phyloP scores from a whole-genome alignment of 1,140 invertebrate species.

The Sarcophaga bullata region DNA sequence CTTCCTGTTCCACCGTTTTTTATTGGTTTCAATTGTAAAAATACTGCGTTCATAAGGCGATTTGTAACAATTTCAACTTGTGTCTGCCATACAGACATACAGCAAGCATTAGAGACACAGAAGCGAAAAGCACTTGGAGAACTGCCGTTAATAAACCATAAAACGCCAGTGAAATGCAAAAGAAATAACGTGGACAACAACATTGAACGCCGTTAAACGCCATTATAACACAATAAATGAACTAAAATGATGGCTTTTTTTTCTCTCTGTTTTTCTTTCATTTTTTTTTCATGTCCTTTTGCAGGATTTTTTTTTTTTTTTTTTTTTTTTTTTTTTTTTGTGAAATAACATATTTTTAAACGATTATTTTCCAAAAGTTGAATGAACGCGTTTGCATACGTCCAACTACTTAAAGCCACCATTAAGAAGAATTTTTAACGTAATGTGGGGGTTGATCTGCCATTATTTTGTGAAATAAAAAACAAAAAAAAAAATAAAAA shows the following conservation, averaged over 20 bases:
- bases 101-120: conserved; percentile 9
- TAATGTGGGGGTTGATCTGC: neutral
- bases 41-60: conserved; percentile 29
- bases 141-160: conserved; percentile 37
- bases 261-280: too few relatives aligned
- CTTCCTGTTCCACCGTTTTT: neutral
- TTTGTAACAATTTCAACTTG: conserved; percentile 36
- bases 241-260: neutral
- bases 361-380: conserved; percentile 26
- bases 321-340: too few relatives aligned
- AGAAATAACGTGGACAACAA: neutral
- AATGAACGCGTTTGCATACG: conserved; percentile 24
- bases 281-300: too few relatives aligned
- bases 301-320: too few relatives aligned
- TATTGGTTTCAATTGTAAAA: neutral
- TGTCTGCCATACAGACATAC: neutral
- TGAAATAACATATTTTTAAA: neutral
- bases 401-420: neutral
- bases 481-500: neutral
- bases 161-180: conserved; percentile 18
- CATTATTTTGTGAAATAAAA: neutral
- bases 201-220: neutral
- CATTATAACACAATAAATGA: neutral
- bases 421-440: neutral
- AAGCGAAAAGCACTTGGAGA: conserved; percentile 17